These are phyloP conservation scores for Platichthys stellatus DNA, from an alignment of 2,113 vertebrate genomes.

Conservation along the genomic window DNA sequence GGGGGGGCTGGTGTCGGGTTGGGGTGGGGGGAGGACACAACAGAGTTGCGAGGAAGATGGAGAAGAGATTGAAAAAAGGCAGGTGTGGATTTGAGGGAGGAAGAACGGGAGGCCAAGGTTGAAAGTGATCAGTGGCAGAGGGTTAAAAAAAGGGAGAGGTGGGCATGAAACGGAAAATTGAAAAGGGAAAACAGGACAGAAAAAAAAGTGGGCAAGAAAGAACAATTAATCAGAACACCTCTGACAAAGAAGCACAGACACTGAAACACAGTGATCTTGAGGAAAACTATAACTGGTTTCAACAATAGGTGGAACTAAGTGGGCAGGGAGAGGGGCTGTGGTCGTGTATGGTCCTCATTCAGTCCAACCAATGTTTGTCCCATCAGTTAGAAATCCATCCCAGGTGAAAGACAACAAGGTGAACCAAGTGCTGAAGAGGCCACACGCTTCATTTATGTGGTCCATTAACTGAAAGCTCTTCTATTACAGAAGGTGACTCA, in stretches of 20 bases:
- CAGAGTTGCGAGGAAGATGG: conserved; percentile 13
- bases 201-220: conserved; percentile 75
- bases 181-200: conserved; percentile 57
- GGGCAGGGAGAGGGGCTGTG: not conserved
- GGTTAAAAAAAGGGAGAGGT: conserved; percentile 25
- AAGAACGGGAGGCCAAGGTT: not conserved
- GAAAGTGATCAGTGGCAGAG: conserved; percentile 39
- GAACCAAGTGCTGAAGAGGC: conserved; percentile 22
- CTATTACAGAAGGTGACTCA: conserved; percentile 5
- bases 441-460: conserved; percentile 31
- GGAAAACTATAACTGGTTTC: not conserved
- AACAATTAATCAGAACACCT: conserved; percentile 75
- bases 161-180: conserved; percentile 44
- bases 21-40: not conserved
- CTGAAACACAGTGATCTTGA: conserved; percentile 15
- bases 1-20: conserved; percentile 65
- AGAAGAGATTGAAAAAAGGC: conserved; percentile 16
- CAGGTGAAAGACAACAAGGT: conserved; percentile 8
- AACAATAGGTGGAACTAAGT: not conserved
- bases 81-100: conserved; percentile 10
- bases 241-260: conserved; percentile 50
- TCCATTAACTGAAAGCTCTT: conserved; percentile 30
- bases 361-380: conserved; percentile 4
- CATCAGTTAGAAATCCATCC: conserved; percentile 12
- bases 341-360: conserved; percentile 1